phyloP scores from a whole-genome alignment of 2,797 vertebrate genomes.

The Trachurus trachurus region DNA sequence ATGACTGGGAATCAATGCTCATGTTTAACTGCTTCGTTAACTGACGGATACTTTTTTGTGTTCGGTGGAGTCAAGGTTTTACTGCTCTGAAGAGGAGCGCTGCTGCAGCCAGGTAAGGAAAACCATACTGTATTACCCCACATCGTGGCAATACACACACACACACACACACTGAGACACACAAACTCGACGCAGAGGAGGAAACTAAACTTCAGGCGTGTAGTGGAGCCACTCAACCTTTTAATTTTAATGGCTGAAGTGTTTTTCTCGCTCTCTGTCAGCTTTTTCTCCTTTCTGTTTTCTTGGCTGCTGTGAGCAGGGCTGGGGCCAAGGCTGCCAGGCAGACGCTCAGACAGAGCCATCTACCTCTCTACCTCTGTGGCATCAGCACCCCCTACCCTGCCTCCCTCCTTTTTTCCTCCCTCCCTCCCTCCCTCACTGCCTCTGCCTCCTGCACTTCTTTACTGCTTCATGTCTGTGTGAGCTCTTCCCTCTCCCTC shows the following conservation, averaged over 20 bases:
- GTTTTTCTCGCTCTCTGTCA: slow-evolving; percentile 74
- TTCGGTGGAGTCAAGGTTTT: slow-evolving; percentile 16
- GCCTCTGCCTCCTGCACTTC: slow-evolving; percentile 41
- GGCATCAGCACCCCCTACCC: slow-evolving; percentile 66
- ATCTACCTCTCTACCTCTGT: slow-evolving; percentile 81
- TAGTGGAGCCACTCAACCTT: slow-evolving; percentile 81
- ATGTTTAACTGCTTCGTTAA: neutral
- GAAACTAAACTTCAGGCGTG: slow-evolving; percentile 76
- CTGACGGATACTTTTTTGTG: slow-evolving; percentile 5
- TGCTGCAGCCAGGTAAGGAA: slow-evolving; percentile 20
- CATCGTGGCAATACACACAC: slow-evolving; percentile 33
- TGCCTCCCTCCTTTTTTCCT: neutral
- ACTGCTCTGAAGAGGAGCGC: slow-evolving; percentile 12
- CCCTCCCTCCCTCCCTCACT: slow-evolving; percentile 1
- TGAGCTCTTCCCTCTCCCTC: slow-evolving; percentile 53
- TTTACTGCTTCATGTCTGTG: slow-evolving; percentile 61
- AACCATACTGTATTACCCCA: slow-evolving; percentile 21
- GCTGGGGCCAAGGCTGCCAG: slow-evolving; percentile 85
- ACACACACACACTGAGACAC: slow-evolving; percentile 53
- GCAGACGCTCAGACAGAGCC: slow-evolving; percentile 75
- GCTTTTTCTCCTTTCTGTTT: slow-evolving; percentile 74
- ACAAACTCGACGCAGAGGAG: slow-evolving; percentile 49
- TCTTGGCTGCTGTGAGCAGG: slow-evolving; percentile 82
- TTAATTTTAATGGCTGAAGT: slow-evolving; percentile 85
- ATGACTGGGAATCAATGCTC: slow-evolving; percentile 5